A percentile compares a stretch with the other conserved stretches of the same genome.
phyloP scores from a whole-genome alignment of 1,140 invertebrate species.

The Danaus plexippus region DNA sequence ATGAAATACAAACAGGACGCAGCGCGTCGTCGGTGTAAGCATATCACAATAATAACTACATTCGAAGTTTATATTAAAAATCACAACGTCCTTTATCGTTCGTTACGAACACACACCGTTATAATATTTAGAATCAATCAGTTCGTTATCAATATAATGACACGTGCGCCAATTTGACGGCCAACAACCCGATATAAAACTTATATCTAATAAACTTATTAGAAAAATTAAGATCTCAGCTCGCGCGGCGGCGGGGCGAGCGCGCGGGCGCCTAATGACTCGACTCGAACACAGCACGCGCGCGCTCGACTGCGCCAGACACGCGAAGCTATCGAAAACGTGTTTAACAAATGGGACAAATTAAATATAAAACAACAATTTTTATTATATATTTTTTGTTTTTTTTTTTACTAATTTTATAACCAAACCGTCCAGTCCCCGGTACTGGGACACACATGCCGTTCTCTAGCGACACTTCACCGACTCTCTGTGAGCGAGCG shows the following conservation, averaged over 20 bases:
- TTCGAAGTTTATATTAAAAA: conserved; percentile 37
- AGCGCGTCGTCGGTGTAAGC: conserved; percentile 37
- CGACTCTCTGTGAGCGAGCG: no score
- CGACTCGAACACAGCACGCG: neutral
- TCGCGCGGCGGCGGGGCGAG: conserved; percentile 5
- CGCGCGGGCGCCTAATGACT: conserved; percentile 7
- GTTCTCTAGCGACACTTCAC: no score
- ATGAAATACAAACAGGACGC: conserved; percentile 13
- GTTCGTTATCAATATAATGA: conserved; percentile 5
- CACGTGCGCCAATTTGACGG: conserved; percentile 9
- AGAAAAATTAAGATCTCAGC: conserved; percentile 19
- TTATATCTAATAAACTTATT: conserved; percentile 20
- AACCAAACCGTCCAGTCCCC: no score
- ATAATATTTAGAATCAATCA: conserved; percentile 3
- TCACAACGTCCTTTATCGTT: conserved; percentile 52
- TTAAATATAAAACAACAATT: no score
- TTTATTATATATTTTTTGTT: no score
- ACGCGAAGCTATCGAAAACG: no score
- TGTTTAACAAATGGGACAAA: no score
- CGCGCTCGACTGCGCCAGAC: no score
- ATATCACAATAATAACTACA: conserved; percentile 40
- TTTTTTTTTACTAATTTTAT: no score
- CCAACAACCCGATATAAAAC: conserved; percentile 12
- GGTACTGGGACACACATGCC: no score
- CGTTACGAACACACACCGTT: conserved; percentile 25